Base-by-base conservation (phyloP, 2,888 invertebrate genomes). In the Polymixis flavicincta region DNA sequence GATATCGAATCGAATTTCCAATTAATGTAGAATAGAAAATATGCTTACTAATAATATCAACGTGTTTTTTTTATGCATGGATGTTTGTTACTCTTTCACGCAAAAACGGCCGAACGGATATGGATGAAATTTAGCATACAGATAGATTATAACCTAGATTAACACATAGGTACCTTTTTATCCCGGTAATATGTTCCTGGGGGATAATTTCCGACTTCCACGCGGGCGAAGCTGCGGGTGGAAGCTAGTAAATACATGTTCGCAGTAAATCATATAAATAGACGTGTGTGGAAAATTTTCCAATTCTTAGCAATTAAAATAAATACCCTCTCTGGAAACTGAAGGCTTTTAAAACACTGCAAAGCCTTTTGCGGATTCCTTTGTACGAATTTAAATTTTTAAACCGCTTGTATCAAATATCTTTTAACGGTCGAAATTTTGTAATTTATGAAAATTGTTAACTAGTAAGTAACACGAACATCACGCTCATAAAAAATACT, bases 401-500 rank as follows among this genome's bases (percentile, higher is more conserved):
- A 50, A 81, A 67, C 17, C 32, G 42, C 61, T n/a, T 59, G 60
- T 60, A 71, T 84, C 55, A 80, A 76, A 80, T 78, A 76, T 82
- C 64, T 75, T 78, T 78, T 83, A 78, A 73, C 71, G 73, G 32
- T 28, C 42, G 32, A 79, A 76, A 85, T 80, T 80, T 73, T 68
- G 67, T 73, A 82, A 82, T 83, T 85, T 78, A 83, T 83, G 82
- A 86, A 88, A 85, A 86, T 85, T 82, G 83, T 84, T 85, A 88
- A 87, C 85, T 85, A 78, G 80, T 82, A 83, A 76, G 80, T 83
- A 86, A 87, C 85, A 83, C 81, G 85, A 81, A 85, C 80, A 85
- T 84, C 74, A 81, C 74, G 84, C 78, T 79, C 81, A 69, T 87
- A 85, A 88, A 89, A 90, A 89, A 87, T 82, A 88, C 85, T 82